A percentile compares a stretch with the other conserved stretches of the same genome.
Evolutionary conservation across 2,113 vertebrate species (phyloP).

Genomic region (Paedocypris sp.): DNA sequence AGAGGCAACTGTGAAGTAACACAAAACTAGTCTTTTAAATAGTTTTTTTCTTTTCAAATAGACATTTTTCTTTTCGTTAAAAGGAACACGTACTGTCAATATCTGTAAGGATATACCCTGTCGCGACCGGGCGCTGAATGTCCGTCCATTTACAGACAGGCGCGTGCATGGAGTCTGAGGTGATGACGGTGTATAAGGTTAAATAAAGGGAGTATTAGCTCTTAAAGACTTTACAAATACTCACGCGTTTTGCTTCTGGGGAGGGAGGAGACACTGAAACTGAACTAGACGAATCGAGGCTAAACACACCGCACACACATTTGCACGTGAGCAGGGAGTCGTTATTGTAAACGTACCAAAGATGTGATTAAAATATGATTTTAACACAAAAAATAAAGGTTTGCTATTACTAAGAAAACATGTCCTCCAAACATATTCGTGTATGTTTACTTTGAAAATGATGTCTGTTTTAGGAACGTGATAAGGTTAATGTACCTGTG

Average conservation of each 20-base stretch:
- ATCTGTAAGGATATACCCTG: constrained; percentile 24
- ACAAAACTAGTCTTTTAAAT: no score
- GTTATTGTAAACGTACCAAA: not conserved
- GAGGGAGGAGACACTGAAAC: constrained; percentile 16
- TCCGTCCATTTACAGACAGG: constrained; percentile 17
- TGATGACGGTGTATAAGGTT: constrained; percentile 35
- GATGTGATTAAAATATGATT: no score
- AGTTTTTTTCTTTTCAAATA: no score
- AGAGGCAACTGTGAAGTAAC: no score
- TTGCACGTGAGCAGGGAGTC: not conserved
- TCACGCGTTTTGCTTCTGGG: constrained; percentile 2
- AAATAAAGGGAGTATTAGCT: constrained; percentile 24
- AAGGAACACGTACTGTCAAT: constrained; percentile 19
- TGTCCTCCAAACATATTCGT: no score
- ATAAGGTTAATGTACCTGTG: not conserved
- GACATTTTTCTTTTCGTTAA: no score
- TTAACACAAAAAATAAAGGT: no score
- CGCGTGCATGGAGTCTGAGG: constrained; percentile 19
- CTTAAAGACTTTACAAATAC: constrained; percentile 15
- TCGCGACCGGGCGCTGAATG: constrained; percentile 15
- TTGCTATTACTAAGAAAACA: no score
- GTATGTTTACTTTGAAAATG: no score
- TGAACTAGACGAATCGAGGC: not conserved
- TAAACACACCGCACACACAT: not conserved
- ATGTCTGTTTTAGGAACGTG: no score